These are phyloP conservation scores for Varecia variegata DNA, from an alignment of 2,797 vertebrate genomes.

Conservation along the genomic window DNA sequence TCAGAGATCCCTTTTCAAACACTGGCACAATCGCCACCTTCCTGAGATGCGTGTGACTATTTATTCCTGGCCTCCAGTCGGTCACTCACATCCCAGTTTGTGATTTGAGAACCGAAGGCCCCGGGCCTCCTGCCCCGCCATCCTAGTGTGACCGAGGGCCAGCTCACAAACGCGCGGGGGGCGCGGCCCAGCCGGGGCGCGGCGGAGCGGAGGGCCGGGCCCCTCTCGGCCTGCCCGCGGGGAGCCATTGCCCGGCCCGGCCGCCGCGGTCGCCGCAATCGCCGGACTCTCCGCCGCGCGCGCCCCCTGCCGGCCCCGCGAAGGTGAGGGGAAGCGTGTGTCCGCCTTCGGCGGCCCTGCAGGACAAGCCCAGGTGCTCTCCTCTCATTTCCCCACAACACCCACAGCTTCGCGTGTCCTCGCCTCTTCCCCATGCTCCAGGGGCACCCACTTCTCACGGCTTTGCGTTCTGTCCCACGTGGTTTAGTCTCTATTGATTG, in stretches of 20 bases:
- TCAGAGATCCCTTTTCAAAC: not conserved
- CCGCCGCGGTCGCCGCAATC: rapidly evolving
- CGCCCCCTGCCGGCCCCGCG: not conserved
- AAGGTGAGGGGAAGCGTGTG: not conserved
- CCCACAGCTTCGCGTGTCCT: not conserved
- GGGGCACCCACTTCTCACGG: not conserved
- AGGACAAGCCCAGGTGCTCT: not conserved
- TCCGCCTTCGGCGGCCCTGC: not conserved
- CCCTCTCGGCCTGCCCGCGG: rapidly evolving
- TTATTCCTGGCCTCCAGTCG: too few species aligned
- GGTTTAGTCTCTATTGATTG: not conserved
- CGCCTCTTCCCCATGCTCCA: not conserved
- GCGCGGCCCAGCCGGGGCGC: not conserved
- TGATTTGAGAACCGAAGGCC: not conserved
- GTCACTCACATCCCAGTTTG: not conserved
- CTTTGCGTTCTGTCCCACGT: not conserved
- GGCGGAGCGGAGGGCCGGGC: rapidly evolving
- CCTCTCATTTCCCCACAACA: too few species aligned
- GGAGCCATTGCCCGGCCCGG: not conserved
- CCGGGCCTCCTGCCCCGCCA: not conserved
- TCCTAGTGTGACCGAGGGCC: not conserved
- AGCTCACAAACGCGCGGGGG: constrained; percentile 58
- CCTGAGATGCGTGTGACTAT: too few species aligned
- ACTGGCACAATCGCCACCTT: not conserved
- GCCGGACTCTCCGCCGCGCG: rapidly evolving